Evolutionary conservation across 2,888 invertebrate genomes (phyloP).

Genomic region (Lasioglossum vierecki): DNA sequence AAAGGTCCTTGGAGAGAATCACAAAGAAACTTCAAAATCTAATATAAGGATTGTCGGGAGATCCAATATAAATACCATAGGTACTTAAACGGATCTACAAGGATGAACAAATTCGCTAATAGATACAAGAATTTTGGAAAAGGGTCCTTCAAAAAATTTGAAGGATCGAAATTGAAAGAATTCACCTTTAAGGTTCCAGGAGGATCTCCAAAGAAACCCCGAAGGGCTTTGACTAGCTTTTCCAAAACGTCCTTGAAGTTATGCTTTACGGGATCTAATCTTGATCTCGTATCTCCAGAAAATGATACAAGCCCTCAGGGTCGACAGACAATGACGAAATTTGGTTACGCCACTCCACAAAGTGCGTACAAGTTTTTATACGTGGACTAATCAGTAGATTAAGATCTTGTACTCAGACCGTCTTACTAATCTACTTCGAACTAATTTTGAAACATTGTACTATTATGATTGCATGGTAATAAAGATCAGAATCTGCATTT

Average conservation of each 20-base stretch:
- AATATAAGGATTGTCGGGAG: neutral
- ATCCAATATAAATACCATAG: neutral
- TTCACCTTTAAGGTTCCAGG: too few species aligned
- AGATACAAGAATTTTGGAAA: neutral
- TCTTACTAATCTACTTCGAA: neutral
- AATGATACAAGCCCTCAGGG: neutral
- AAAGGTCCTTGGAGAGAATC: neutral
- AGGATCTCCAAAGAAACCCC: neutral
- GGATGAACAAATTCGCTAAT: neutral
- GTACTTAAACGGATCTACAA: neutral
- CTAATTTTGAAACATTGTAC: neutral
- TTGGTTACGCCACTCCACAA: neutral
- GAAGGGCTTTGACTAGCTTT: neutral
- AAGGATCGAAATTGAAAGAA: too few species aligned
- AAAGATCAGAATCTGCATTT: neutral
- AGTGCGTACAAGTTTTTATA: neutral
- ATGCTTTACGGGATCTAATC: neutral
- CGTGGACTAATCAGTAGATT: neutral
- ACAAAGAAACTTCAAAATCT: neutral
- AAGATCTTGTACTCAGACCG: neutral
- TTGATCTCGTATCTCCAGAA: neutral
- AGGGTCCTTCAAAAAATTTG: neutral
- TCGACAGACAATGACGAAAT: neutral
- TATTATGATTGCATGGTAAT: neutral
- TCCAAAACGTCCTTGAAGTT: neutral